A percentile compares a stretch with the other conserved stretches of the same genome.
phyloP scores from a whole-genome alignment of 2,797 vertebrate genomes.

The Neosalanx taihuensis region DNA sequence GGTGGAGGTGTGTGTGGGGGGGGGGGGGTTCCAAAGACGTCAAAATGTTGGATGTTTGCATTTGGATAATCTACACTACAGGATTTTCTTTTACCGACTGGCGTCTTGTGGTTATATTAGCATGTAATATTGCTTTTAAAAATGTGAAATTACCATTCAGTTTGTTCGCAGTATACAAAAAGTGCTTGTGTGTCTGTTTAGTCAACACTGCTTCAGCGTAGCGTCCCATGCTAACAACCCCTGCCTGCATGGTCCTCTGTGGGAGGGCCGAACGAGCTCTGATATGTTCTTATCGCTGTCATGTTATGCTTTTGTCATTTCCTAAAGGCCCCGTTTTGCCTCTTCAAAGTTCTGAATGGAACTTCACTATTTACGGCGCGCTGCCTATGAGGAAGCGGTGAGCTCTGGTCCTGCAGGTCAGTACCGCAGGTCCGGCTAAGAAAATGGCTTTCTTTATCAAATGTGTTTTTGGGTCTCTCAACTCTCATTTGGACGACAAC shows the following conservation, averaged over 20 bases:
- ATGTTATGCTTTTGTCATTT: conserved; percentile 67
- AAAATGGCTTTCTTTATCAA: conserved; percentile 50
- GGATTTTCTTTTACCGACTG: no score
- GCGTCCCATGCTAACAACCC: neutral
- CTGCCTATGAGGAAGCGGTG: conserved; percentile 62
- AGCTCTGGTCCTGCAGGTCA: conserved; percentile 67
- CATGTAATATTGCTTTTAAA: no score
- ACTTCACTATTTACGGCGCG: conserved; percentile 53
- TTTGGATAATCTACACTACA: no score
- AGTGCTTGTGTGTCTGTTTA: neutral
- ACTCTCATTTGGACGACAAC: conserved; percentile 22
- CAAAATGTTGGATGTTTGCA: no score
- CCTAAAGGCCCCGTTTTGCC: conserved; percentile 66
- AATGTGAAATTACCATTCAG: no score
- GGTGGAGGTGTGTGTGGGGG: no score
- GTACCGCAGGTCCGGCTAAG: conserved; percentile 55
- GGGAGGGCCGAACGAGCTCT: conserved; percentile 49
- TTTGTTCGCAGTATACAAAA: neutral
- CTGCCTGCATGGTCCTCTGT: conserved; percentile 33
- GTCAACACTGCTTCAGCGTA: neutral
- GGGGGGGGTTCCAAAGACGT: no score
- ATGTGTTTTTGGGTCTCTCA: conserved; percentile 41
- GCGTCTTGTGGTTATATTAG: no score
- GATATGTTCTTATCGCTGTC: conserved; percentile 66
- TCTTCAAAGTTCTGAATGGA: conserved; percentile 55